phyloP scores from a whole-genome alignment of 2,113 vertebrate genomes.

The Polypterus senegalus region DNA sequence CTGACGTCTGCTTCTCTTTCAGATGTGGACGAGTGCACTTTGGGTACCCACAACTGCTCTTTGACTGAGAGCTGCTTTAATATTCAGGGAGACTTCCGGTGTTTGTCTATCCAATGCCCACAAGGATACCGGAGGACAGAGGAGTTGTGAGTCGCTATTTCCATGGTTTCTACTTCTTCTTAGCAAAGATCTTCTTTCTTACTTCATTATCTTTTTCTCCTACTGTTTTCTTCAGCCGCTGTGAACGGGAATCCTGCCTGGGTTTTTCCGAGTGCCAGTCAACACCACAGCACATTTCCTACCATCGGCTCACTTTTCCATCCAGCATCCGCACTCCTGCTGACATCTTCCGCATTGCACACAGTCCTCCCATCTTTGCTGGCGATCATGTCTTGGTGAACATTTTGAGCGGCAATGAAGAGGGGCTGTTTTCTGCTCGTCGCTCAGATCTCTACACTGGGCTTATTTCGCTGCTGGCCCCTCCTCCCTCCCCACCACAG shows the following conservation, averaged over 20 bases:
- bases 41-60: constrained; percentile 12
- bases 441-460: constrained; percentile 5
- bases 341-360: constrained; percentile 15
- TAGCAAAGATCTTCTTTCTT: not conserved
- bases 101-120: constrained; percentile 8
- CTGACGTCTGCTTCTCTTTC: not conserved
- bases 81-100: constrained; percentile 7
- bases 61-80: constrained; percentile 9
- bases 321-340: constrained; percentile 5
- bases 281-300: constrained; percentile 4
- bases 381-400: constrained; percentile 6
- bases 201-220: not conserved
- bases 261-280: constrained; percentile 1
- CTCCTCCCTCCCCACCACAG: not conserved
- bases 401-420: constrained; percentile 5
- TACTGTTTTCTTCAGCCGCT: not conserved
- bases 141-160: not conserved
- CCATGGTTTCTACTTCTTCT: not conserved
- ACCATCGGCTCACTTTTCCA: constrained; percentile 11
- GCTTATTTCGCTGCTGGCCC: constrained; percentile 9
- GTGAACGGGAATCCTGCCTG: constrained; percentile 8
- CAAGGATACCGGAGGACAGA: not conserved
- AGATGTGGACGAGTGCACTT: constrained; percentile 10
- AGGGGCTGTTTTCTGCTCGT: constrained; percentile 1
- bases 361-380: not conserved